These are phyloP conservation scores for Phyllostomus hastatus DNA, from an alignment of 2,113 vertebrate genomes.

Conservation along the genomic window DNA sequence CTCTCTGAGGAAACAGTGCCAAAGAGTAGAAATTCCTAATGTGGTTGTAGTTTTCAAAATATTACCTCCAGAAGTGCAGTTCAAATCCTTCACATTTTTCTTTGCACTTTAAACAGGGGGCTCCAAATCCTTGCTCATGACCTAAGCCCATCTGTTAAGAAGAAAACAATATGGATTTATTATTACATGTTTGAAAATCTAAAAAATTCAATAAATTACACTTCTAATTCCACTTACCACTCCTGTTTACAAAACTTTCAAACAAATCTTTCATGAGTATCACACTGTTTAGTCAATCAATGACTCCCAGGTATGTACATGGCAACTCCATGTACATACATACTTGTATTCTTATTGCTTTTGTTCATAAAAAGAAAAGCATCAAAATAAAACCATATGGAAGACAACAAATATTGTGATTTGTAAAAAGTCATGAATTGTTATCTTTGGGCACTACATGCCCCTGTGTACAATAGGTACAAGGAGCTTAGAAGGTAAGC, in stretches of 20 bases:
- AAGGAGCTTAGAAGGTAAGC: background rate
- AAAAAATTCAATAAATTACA: slow-evolving; percentile 23
- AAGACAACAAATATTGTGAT: background rate
- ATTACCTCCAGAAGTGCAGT: slow-evolving; percentile 98
- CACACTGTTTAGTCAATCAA: slow-evolving; percentile 14
- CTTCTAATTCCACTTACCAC: slow-evolving; percentile 36
- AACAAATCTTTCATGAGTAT: slow-evolving; percentile 42
- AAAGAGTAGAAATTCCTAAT: background rate
- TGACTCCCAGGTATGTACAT: background rate
- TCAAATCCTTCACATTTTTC: slow-evolving; percentile 98
- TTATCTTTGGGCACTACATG: background rate
- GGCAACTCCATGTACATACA: background rate
- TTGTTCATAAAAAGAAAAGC: background rate
- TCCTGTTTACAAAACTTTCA: slow-evolving; percentile 39
- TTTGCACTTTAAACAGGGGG: slow-evolving; percentile 95
- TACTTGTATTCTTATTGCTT: background rate
- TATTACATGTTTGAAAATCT: slow-evolving; percentile 3
- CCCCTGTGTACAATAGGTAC: background rate
- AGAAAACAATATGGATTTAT: slow-evolving; percentile 16
- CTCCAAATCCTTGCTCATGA: slow-evolving; percentile 96
- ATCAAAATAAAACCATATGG: background rate
- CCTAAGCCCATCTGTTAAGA: slow-evolving; percentile 93
- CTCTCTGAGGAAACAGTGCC: background rate
- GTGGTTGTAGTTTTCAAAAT: background rate
- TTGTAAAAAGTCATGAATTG: background rate